Conservation (phyloP, 2,797 vertebrate species). For the Eptatretus atami region DNA sequence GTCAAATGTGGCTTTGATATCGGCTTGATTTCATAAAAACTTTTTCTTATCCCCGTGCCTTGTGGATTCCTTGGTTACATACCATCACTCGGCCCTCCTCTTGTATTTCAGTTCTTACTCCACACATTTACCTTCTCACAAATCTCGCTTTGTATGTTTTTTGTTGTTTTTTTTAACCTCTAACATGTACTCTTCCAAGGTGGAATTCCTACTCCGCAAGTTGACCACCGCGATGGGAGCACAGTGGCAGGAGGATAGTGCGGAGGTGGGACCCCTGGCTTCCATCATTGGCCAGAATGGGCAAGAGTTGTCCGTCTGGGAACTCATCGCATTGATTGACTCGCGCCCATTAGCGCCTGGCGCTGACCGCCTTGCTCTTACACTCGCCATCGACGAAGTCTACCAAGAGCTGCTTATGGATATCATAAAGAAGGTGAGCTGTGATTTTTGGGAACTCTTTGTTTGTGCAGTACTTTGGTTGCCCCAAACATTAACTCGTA, state of each 20-base stretch:
- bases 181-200: constrained; percentile 12
- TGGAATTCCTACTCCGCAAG: constrained; percentile 32
- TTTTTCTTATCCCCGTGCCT: no score
- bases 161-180: neutral
- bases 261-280: neutral
- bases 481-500: no score
- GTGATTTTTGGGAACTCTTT: no score
- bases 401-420: constrained; percentile 35
- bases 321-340: constrained; percentile 20
- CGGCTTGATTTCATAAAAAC: no score
- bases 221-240: constrained; percentile 21
- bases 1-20: no score
- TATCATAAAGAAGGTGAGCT: constrained; percentile 24
- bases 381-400: constrained; percentile 23
- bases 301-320: constrained; percentile 22
- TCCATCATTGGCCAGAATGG: constrained; percentile 10
- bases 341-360: constrained; percentile 16
- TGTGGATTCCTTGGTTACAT: no score
- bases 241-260: constrained; percentile 20
- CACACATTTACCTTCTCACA: no score
- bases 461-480: no score
- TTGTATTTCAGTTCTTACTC: no score
- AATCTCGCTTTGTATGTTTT: no score
- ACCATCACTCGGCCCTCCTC: no score
- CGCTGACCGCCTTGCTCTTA: constrained; percentile 19